phyloP scores from a whole-genome alignment of 2,888 invertebrate species.

The Aproaerema taeniolella region DNA sequence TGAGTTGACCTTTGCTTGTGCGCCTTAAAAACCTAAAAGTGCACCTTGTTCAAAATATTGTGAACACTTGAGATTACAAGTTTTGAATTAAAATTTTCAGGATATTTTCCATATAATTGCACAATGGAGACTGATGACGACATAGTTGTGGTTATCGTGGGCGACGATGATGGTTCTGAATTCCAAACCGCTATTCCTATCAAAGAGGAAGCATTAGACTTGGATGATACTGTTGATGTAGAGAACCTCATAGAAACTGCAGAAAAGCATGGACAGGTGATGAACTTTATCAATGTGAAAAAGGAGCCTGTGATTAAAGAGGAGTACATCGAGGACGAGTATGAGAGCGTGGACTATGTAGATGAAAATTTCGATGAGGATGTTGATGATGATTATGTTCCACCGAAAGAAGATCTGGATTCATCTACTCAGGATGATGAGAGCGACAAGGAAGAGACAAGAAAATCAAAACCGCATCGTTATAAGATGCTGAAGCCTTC shows the following conservation, averaged over 20 bases:
- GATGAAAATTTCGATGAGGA: conserved; percentile 11
- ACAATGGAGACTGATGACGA: conserved; percentile 30
- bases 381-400: conserved; percentile 15
- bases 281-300: conserved; percentile 18
- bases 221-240: too few relatives aligned
- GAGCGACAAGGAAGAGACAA: conserved; percentile 12
- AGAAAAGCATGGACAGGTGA: conserved; percentile 32
- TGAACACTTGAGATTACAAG: too few relatives aligned
- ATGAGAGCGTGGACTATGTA: background rate
- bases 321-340: conserved; percentile 8
- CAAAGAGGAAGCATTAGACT: background rate
- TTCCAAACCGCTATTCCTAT: background rate
- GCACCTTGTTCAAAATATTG: too few relatives aligned
- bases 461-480: conserved; percentile 14
- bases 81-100: too few relatives aligned
- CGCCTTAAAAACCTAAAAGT: too few relatives aligned
- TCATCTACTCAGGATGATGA: conserved; percentile 8
- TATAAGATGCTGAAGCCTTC: conserved; percentile 26
- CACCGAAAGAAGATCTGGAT: conserved; percentile 1
- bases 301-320: conserved; percentile 18
- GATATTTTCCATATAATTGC: too few relatives aligned
- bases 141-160: conserved; percentile 31
- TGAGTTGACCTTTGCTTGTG: background rate
- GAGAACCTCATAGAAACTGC: conserved; percentile 34
- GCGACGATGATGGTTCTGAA: conserved; percentile 8